Percentiles rank a stretch among this genome's conserved stretches.
These are phyloP conservation scores for Drosophila mayaguana DNA, from an alignment of 2,888 invertebrate genomes.

Conservation along the genomic window DNA sequence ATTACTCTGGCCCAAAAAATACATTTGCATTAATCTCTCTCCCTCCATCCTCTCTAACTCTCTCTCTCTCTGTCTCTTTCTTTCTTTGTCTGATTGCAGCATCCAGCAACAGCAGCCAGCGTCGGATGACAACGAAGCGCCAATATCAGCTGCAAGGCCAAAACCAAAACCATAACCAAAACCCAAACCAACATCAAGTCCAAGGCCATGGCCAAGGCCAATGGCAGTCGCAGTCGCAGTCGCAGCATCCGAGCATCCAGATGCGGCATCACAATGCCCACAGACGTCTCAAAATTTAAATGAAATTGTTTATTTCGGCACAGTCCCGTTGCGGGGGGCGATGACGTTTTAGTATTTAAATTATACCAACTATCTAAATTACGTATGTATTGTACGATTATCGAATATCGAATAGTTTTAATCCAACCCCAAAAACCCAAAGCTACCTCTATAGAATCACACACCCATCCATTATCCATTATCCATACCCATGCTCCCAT, in stretches of 20 bases:
- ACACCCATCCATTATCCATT: not conserved
- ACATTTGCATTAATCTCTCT: conserved; percentile 61
- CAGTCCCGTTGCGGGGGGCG: conserved; percentile 33
- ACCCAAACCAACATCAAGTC: not conserved
- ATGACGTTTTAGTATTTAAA: conserved; percentile 33
- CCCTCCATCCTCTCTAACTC: too few species aligned
- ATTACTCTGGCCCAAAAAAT: conserved; percentile 35
- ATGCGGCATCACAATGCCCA: conserved; percentile 61
- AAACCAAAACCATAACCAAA: conserved; percentile 21
- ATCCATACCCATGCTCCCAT: not conserved
- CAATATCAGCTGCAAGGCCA: conserved; percentile 38
- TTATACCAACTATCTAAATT: conserved; percentile 47
- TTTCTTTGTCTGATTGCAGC: conserved; percentile 13
- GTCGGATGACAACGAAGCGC: conserved; percentile 38
- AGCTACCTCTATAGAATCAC: not conserved
- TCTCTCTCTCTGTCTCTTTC: not conserved
- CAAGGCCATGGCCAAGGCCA: conserved; percentile 17
- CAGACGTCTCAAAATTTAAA: conserved; percentile 74
- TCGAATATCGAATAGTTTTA: conserved; percentile 59
- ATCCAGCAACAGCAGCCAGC: conserved; percentile 25
- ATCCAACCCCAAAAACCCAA: conserved; percentile 22
- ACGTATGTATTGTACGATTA: conserved; percentile 54
- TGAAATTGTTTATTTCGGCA: conserved; percentile 68
- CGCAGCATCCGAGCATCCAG: conserved; percentile 5
- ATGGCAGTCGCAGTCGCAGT: not conserved